Conservation (phyloP, 1,140 invertebrate genomes). For the Cataglyphis hispanica region DNA sequence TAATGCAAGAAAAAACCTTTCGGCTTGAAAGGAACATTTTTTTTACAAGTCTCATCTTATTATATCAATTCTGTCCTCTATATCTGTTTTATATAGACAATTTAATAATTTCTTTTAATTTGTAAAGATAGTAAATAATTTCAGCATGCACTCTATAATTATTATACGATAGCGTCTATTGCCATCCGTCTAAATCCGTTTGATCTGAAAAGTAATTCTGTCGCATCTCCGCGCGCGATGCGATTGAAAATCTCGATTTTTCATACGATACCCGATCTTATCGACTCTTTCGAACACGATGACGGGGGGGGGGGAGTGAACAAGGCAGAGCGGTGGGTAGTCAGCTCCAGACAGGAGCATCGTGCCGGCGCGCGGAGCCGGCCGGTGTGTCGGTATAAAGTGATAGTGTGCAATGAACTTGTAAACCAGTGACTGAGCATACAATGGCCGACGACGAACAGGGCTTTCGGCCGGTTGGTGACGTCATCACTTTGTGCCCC, state of each 20-base stretch:
- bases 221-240: slow-evolving; percentile 2
- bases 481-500: slow-evolving; percentile 82
- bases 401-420: slow-evolving; percentile 80
- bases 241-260: slow-evolving; percentile 56
- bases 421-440: slow-evolving; percentile 81
- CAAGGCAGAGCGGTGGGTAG: slow-evolving; percentile 37
- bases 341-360: slow-evolving; percentile 45
- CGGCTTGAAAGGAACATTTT: background rate
- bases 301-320: slow-evolving; percentile 25
- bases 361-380: slow-evolving; percentile 43
- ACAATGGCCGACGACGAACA: slow-evolving; percentile 78
- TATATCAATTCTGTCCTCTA: background rate
- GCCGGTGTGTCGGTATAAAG: slow-evolving; percentile 75
- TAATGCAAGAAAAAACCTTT: background rate
- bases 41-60: background rate
- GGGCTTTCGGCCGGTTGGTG: slow-evolving; percentile 79
- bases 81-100: background rate
- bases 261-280: slow-evolving; percentile 57
- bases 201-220: background rate
- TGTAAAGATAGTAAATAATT: background rate
- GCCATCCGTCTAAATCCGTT: background rate
- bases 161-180: background rate
- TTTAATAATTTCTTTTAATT: background rate
- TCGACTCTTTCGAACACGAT: slow-evolving; percentile 42
- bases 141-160: background rate